Base-by-base conservation (phyloP, 2,888 invertebrate species). In the Podabrus alpinus region DNA sequence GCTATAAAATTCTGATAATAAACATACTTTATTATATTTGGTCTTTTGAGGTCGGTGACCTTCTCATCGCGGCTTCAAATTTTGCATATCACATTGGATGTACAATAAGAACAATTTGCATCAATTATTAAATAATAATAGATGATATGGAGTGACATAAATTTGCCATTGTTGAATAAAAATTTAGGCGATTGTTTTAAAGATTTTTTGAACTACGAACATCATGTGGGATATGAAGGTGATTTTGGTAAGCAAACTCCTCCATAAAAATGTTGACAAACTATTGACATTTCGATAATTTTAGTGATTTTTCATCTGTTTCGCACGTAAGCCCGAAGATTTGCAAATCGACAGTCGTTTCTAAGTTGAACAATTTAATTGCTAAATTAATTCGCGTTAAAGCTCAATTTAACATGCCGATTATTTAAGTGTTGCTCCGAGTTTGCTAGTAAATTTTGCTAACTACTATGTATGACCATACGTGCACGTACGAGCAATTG, bases 401-500 rank as follows among this genome's bases (percentile, higher is more conserved):
- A 45, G 9, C n/a, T 45, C 45, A 45, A 45, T 45, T n/a, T 45
- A 45, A 45, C 45, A 45, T 45, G n/a, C 7, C 7, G 7, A 45
- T 45, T 45, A 45, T 45, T 45, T 45, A 45, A 45, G 45, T n/a
- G 45, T n/a, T 45, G 45, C 45, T 45, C n/a, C n/a, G 45, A 45
- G 45, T 45, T 45, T 45, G 45, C 45, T 45, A 45, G 45, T 45
- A 45, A 45, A 45, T 45, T 45, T 45, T 45, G 45, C 45, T 7
- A 45, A 45, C 45, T 45, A 45, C 45, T 45, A 45, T 45, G 45
- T 45, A 45, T 45, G 24, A 24, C 68, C 45, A 60, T 69, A 70
- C 71, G 75, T 76, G 74, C 77, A 79, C 79, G 78, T 73, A 77
- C 78, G 69, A 71, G 67, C 75, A 72, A 79, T 79, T 75, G 78